phyloP scores from a whole-genome alignment of 2,888 invertebrate genomes.

The Erebia aethiops region DNA sequence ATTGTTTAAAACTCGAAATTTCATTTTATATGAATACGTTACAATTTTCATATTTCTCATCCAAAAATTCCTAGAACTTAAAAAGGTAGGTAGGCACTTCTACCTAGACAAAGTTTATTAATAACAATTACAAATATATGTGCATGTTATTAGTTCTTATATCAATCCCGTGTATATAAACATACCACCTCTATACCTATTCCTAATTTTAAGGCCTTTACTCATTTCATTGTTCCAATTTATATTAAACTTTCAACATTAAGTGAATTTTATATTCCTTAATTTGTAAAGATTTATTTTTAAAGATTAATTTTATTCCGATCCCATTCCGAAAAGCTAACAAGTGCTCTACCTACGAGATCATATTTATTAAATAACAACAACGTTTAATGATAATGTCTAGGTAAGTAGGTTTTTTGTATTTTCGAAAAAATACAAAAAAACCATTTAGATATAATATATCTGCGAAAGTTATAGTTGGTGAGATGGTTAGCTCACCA shows the following conservation, averaged over 20 bases:
- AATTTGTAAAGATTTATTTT: constrained; percentile 1
- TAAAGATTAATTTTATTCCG: constrained; percentile 8
- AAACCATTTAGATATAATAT: too few relatives aligned
- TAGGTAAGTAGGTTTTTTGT: not conserved
- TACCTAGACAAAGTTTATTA: not conserved
- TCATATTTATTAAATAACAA: constrained; percentile 7
- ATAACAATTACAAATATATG: not conserved
- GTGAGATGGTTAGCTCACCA: too few relatives aligned
- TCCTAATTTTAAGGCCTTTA: constrained; percentile 29
- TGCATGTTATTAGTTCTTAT: not conserved
- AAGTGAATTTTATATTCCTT: constrained; percentile 10
- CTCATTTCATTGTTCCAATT: constrained; percentile 19
- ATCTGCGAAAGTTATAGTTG: too few relatives aligned
- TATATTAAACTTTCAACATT: constrained; percentile 15
- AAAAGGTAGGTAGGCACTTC: not conserved
- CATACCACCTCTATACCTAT: constrained; percentile 12
- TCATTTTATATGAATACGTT: not conserved
- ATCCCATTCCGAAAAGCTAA: not conserved
- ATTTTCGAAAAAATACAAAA: too few relatives aligned
- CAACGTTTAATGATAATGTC: not conserved
- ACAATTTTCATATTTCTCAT: not conserved
- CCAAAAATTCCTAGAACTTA: not conserved
- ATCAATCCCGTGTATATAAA: not conserved
- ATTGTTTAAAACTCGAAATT: not conserved
- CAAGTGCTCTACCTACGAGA: not conserved